Base-by-base conservation (phyloP, 2,797 vertebrate genomes). In the Chaetophractus vellerosus region DNA sequence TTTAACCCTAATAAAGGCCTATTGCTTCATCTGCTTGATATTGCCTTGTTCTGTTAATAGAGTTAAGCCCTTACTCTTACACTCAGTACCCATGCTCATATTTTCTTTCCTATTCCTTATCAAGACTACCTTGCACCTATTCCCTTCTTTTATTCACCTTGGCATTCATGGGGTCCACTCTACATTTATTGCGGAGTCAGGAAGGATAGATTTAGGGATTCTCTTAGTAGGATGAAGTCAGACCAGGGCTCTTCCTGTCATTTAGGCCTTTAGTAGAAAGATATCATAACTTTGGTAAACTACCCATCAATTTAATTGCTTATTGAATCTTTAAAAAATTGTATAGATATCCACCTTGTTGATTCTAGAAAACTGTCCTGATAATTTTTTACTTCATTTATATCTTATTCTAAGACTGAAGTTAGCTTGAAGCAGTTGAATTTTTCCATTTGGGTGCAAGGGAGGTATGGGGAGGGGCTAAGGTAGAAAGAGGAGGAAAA, bases 401-500 rank as follows among this genome's bases (percentile, higher is more conserved):
- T 52, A 93, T 21, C 59, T 66, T 95, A 91, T 84, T 71, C 84
- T 94, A 85, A 96, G 79, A 93, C 2, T 81, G 9, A 95, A 92
- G 61, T 82, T 95, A 83, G 57, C 48, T 63, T 71, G 90, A 84
- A 93, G 93, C 41, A 96, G 89, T 52, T 36, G 26, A 89, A 55
- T 92, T 81, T 76, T 45, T 55, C 69, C 45, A 66, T 76, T 66
- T 90, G 68, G 68, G 92, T 94, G 26, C 36, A 92, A 63, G 61
- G 89, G 66, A 95, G 33, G 95, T 36, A 9, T 63, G 14, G 90
- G 96, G 91, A 90, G 93, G 89, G 79, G 52, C 33, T 81, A 96
- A 96, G 90, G 96, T 94, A 95, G 84, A 96, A 94, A 79, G 92
- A 91, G 72, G 85, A 91, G 96, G 94, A 59, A 96, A 90, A 97